These are phyloP conservation scores for Pseudomyrmex gracilis DNA, from an alignment of 1,140 invertebrate genomes.

Conservation along the genomic window DNA sequence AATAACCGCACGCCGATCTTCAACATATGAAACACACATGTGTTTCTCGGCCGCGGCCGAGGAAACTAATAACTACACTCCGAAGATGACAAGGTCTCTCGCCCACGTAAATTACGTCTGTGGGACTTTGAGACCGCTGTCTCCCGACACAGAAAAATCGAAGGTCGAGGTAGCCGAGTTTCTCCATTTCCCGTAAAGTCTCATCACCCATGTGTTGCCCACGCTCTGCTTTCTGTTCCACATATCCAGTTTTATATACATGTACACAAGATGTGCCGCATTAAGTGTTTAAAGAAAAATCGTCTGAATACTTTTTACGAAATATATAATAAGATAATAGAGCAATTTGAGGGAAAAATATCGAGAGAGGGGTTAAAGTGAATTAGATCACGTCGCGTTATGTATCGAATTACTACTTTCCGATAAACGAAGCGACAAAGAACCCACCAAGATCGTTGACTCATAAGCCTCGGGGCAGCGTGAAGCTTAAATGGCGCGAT, in stretches of 20 bases:
- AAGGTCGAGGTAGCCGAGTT: constrained; percentile 12
- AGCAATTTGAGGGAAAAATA: too few relatives aligned
- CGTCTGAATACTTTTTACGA: too few relatives aligned
- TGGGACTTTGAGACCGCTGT: not conserved
- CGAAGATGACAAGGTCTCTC: constrained; percentile 65
- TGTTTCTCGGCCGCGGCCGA: constrained; percentile 38
- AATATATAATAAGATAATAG: too few relatives aligned
- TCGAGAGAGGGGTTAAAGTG: too few relatives aligned
- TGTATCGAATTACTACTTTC: constrained; percentile 1
- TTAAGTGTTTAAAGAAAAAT: not conserved
- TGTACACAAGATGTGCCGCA: not conserved
- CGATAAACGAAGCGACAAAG: not conserved
- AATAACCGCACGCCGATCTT: constrained; percentile 62
- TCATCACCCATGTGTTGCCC: not conserved
- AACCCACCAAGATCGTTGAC: constrained; percentile 55
- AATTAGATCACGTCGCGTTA: not conserved
- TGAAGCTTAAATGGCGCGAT: constrained; percentile 16
- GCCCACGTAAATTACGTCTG: constrained; percentile 45
- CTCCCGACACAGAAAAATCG: constrained; percentile 4
- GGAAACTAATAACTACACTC: constrained; percentile 64
- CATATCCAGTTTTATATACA: not conserved
- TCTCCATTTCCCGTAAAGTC: constrained; percentile 7
- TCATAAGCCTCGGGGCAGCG: constrained; percentile 13
- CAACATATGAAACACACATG: constrained; percentile 70
- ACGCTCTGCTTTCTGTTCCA: not conserved